A percentile compares a stretch with the other conserved stretches of the same genome.
These are phyloP conservation scores for Linnaemya vulpina DNA, from an alignment of 2,888 invertebrate genomes.

Conservation along the genomic window DNA sequence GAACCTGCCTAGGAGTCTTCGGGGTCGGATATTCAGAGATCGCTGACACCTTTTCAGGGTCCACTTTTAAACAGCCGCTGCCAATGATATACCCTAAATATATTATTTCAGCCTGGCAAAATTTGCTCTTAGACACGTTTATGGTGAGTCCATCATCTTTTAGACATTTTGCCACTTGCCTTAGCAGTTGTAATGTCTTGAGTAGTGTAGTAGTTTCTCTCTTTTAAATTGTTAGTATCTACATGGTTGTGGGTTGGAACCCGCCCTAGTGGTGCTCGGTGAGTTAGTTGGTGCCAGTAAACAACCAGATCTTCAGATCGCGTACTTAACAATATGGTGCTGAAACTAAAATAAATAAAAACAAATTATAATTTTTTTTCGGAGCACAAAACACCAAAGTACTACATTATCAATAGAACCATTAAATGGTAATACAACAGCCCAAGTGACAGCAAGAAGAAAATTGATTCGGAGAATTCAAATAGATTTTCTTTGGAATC, in stretches of 20 bases:
- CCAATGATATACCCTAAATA: too few relatives aligned
- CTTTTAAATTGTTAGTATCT: not conserved
- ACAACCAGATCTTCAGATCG: not conserved
- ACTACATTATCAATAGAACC: not conserved
- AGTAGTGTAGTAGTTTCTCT: too few relatives aligned
- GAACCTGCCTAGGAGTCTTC: not conserved
- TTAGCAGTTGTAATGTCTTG: too few relatives aligned
- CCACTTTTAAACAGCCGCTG: too few relatives aligned
- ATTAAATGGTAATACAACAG: not conserved
- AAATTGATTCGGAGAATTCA: not conserved
- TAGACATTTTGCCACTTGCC: constrained; percentile 7
- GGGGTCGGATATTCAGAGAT: not conserved
- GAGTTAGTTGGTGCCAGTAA: not conserved
- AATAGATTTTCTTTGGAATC: not conserved
- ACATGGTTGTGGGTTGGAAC: not conserved
- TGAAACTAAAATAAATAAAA: not conserved
- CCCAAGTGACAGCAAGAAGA: not conserved
- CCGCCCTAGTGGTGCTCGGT: not conserved
- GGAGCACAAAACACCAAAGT: not conserved
- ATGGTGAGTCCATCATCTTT: not conserved
- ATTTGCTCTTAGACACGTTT: not conserved
- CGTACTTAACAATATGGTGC: not conserved
- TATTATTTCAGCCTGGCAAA: too few relatives aligned
- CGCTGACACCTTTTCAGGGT: constrained; percentile 1
- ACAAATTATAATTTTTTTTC: not conserved